Conservation (phyloP, 1,140 invertebrate genomes). For the Bombus confusus region DNA sequence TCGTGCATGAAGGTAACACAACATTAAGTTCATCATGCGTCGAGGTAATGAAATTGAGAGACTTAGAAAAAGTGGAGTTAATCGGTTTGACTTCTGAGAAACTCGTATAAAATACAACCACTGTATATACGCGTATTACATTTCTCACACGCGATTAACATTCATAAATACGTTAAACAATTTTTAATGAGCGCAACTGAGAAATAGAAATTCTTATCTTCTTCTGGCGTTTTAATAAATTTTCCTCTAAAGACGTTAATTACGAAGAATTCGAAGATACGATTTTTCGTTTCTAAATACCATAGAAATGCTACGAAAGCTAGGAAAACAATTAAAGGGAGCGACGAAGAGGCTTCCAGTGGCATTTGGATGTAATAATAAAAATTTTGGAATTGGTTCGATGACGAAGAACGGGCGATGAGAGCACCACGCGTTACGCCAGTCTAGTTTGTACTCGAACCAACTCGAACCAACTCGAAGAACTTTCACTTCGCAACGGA, state of each 20-base stretch:
- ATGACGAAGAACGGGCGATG: not conserved
- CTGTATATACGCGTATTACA: not conserved
- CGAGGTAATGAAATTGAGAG: not conserved
- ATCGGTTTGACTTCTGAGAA: not conserved
- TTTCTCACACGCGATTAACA: too few species aligned
- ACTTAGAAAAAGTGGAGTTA: not conserved
- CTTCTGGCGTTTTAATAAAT: not conserved
- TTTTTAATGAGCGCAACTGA: too few species aligned
- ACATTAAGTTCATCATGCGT: not conserved
- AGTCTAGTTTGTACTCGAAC: constrained; percentile 34
- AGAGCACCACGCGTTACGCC: constrained; percentile 38
- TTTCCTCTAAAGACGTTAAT: too few species aligned
- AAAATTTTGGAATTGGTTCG: constrained; percentile 15
- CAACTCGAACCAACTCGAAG: constrained; percentile 31
- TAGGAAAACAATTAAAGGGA: not conserved
- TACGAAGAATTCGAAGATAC: too few species aligned
- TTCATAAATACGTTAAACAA: too few species aligned
- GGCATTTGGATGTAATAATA: not conserved
- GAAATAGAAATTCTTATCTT: not conserved
- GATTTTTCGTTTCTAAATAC: too few species aligned
- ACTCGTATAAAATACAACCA: not conserved
- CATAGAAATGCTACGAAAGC: too few species aligned
- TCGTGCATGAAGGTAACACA: too few species aligned
- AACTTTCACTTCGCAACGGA: constrained; percentile 72
- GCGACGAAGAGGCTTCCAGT: not conserved